Percentiles rank a stretch among this genome's conserved stretches.
Conservation (phyloP, 2,113 vertebrate species). For the Eolophus roseicapilla region DNA sequence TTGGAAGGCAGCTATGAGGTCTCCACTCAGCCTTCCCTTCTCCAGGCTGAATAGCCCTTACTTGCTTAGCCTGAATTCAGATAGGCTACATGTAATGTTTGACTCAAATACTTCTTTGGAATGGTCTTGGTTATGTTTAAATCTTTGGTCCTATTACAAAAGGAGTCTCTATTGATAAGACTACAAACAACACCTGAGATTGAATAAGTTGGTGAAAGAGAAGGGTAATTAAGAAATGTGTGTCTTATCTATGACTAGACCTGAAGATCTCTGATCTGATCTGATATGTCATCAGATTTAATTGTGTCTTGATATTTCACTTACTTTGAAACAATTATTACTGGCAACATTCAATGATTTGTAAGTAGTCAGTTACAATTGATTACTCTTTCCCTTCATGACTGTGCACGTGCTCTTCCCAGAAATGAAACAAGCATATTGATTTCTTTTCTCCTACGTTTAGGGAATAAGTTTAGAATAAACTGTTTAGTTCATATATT, state of each 20-base stretch:
- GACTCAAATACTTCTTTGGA: neutral
- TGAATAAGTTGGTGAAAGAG: neutral
- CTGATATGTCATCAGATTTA: neutral
- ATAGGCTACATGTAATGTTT: accelerated
- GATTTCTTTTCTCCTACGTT: neutral
- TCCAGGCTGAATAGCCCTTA: neutral
- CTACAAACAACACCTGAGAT: neutral
- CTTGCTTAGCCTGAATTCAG: neutral
- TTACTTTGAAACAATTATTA: neutral
- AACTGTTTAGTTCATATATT: neutral
- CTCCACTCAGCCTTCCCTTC: neutral
- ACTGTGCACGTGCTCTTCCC: neutral
- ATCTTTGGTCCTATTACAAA: neutral
- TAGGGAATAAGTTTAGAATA: neutral
- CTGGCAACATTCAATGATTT: neutral
- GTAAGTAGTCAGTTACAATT: neutral
- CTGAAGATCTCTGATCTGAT: neutral
- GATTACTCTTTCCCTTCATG: neutral
- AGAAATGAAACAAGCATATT: conserved; percentile 17
- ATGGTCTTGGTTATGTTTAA: neutral
- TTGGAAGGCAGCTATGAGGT: neutral
- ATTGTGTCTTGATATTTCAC: neutral
- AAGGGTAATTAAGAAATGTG: neutral
- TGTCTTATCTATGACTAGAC: neutral
- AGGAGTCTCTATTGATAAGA: neutral